Conservation (phyloP, 2,888 invertebrate genomes). For the Drosophila neotestacea region DNA sequence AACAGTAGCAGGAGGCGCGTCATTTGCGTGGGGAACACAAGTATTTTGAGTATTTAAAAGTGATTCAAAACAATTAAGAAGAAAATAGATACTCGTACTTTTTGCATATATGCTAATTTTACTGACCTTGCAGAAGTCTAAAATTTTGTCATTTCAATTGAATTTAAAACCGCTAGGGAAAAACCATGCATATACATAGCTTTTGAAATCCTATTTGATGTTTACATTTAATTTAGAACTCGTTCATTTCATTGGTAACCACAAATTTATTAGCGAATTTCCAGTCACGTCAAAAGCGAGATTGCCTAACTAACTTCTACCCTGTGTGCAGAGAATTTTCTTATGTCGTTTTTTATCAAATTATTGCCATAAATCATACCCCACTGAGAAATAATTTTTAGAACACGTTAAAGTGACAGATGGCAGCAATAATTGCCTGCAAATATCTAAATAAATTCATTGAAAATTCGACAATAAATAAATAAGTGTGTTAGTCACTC, state of each 20-base stretch:
- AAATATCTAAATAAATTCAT: slow-evolving; percentile 15
- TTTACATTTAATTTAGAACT: slow-evolving; percentile 30
- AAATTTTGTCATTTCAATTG: slow-evolving; percentile 15
- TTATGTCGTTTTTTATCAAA: not conserved
- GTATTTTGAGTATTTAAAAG: slow-evolving; percentile 35
- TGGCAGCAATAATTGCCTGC: slow-evolving; percentile 1
- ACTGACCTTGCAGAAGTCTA: slow-evolving; percentile 38
- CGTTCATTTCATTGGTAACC: slow-evolving; percentile 24
- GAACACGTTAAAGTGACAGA: not conserved
- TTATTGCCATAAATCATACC: slow-evolving; percentile 1
- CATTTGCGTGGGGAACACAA: slow-evolving; percentile 40
- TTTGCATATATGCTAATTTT: slow-evolving; percentile 30
- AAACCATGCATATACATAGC: slow-evolving; percentile 12
- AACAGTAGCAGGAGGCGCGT: slow-evolving; percentile 18
- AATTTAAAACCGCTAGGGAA: slow-evolving; percentile 25
- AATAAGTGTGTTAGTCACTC: slow-evolving; percentile 25
- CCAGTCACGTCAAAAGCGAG: not conserved
- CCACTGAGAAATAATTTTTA: not conserved
- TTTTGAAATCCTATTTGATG: slow-evolving; percentile 35
- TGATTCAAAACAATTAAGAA: slow-evolving; percentile 65
- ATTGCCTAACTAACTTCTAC: not conserved
- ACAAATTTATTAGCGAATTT: slow-evolving; percentile 22
- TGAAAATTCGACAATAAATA: not conserved
- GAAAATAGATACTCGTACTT: slow-evolving; percentile 29
- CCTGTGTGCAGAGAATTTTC: not conserved